Evolutionary conservation across 37 sponge, comb jelly and placozoan species (phyloP), one percentile per base, ranked within the genome.

Genomic region (Oopsacas minuta): DNA sequence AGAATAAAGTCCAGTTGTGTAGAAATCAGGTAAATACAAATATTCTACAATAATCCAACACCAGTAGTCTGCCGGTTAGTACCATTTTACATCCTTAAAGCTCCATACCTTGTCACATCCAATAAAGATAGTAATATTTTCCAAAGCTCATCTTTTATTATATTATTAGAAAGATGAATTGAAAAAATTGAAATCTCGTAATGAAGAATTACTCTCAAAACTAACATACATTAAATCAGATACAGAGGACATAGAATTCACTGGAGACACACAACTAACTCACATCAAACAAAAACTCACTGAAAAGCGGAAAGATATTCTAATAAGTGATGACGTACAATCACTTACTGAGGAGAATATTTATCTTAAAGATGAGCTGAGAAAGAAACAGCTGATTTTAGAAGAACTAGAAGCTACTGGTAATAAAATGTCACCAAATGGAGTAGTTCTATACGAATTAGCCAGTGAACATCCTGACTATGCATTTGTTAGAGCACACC

Each of bases 131-230:
- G n/a, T n/a, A n/a, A n/a, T n/a, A n/a, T n/a, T n/a, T n/a, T n/a
- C n/a, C n/a, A n/a, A n/a, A n/a, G n/a, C n/a, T n/a, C n/a, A n/a
- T n/a, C n/a, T n/a, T n/a, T n/a, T n/a, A n/a, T n/a, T n/a, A n/a
- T n/a, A n/a, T n/a, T n/a, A n/a, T 61, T 61, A 61, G 75, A 61
- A n/a, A 61, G 75, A 61, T 25, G 75, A 61, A 61, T 25, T 61
- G 1, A 61, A 61, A 12, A 3, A 10, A 32, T 61, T 61, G 75
- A 61, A 61, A 61, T 61, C 75, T 20, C 7, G 75, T 20, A 61
- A 61, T 34, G 75, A 61, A n/a, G 75, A 61, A n/a, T 25, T 61
- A 61, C 22, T 61, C 3, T 5, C 32, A 32, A 61, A 61, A 34
- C 30, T 61, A n/a, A 12, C 7, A 3, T 61, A 10, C 28, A 25